Base-by-base conservation (phyloP, 1,140 invertebrate genomes). In the Pemphigus obesinymphae region DNA sequence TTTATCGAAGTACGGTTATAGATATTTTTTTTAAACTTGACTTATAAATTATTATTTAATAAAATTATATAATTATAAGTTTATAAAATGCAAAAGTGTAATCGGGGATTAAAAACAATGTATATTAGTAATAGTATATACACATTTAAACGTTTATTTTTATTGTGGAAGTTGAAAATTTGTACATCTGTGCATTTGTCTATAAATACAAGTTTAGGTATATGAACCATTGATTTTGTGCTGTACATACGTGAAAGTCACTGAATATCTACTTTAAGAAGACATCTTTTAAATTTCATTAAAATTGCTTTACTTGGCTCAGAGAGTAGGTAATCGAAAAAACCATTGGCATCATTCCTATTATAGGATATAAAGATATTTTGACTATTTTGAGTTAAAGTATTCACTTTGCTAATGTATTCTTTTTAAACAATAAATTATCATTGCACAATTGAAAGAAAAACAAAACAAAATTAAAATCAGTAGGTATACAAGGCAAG, bases 131-230 rank as follows among this genome's bases (percentile, higher is more conserved):
- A n/a, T n/a, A n/a, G n/a, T n/a, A n/a, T n/a, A n/a, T n/a, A n/a
- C n/a, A n/a, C n/a, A n/a, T n/a, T 34, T 29, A 20, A 15, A 17
- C 63, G 15, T 66, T 66, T n/a, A 11, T 8, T 66, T 37, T 1
- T 37, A n/a, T 66, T 66, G 20, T 66, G 20, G 17, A 11, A 17
- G 61, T 34, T 34, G 31, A 10, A n/a, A 66, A 66, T 66, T 61
- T 10, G 29, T 63, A n/a, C 53, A 31, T 63, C 29, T 26, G 17
- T 20, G 58, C 29, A n/a, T 40, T 10, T 34, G 37, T 40, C 63
- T 68, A 68, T n/a, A 70, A 70, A 70, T 70, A 70, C 40, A 43
- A 70, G n/a, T 0, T n/a, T 43, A n/a, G n/a, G n/a, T n/a, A n/a
- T n/a, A n/a, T n/a, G n/a, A n/a, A n/a, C n/a, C n/a, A n/a, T n/a